Percentiles rank a stretch among this genome's conserved stretches.
phyloP scores from a whole-genome alignment of 2,113 vertebrate genomes.

The Lampris megalopsis region DNA sequence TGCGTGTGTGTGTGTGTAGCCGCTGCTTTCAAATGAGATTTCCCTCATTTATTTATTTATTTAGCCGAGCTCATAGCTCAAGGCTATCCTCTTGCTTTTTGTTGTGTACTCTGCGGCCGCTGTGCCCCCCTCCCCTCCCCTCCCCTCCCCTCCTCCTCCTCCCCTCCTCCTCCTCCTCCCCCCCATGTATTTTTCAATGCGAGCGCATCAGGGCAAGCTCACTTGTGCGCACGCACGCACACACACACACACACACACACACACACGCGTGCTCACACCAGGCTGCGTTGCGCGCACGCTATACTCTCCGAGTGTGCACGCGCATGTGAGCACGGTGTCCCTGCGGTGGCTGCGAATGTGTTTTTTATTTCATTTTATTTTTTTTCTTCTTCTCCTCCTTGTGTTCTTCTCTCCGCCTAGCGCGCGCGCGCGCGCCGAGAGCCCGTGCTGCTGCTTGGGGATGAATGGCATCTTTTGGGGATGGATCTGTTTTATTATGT shows the following conservation, averaged over 20 bases:
- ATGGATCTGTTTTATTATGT: slow-evolving; percentile 64
- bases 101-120: slow-evolving; percentile 72
- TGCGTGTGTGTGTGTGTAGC: slow-evolving; percentile 53
- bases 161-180: slow-evolving; percentile 41
- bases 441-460: slow-evolving; percentile 57
- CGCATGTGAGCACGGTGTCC: slow-evolving; percentile 17
- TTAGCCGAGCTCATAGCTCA: slow-evolving; percentile 76
- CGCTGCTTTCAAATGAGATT: slow-evolving; percentile 77
- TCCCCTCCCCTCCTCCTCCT: slow-evolving; percentile 30
- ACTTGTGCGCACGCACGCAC: slow-evolving; percentile 39
- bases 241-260: slow-evolving; percentile 42
- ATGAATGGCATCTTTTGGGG: slow-evolving; percentile 61
- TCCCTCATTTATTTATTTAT: slow-evolving; percentile 73
- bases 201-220: slow-evolving; percentile 49
- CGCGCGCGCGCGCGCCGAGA: background rate
- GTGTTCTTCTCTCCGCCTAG: too few relatives aligned
- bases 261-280: slow-evolving; percentile 38
- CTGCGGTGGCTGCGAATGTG: slow-evolving; percentile 24
- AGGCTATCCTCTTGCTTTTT: slow-evolving; percentile 78
- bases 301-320: slow-evolving; percentile 31
- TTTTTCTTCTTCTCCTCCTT: too few relatives aligned
- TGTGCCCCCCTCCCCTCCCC: slow-evolving; percentile 49
- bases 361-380: background rate
- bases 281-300: slow-evolving; percentile 13
- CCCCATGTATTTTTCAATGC: slow-evolving; percentile 56